Conservation (phyloP, 1,140 invertebrate species). For the Grapholita molesta region DNA sequence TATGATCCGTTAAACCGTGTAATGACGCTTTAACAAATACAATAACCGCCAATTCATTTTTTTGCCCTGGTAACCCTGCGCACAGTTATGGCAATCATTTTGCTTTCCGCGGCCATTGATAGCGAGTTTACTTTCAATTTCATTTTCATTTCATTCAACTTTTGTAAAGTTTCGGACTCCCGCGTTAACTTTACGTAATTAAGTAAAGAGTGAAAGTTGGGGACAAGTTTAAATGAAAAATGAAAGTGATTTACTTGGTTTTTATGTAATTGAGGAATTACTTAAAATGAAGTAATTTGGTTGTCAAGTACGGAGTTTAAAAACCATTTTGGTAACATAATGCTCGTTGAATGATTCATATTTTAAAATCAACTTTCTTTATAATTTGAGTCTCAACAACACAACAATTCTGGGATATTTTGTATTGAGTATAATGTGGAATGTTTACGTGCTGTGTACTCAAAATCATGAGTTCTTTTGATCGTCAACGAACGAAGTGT, state of each 20-base stretch:
- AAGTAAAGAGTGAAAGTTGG: slow-evolving; percentile 8
- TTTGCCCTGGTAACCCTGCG: neutral
- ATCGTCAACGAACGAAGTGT: no score
- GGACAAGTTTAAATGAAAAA: neutral
- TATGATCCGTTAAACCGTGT: neutral
- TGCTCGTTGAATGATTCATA: neutral
- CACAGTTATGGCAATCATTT: slow-evolving; percentile 14
- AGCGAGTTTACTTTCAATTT: slow-evolving; percentile 31
- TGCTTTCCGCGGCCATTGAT: slow-evolving; percentile 8
- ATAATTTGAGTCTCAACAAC: no score
- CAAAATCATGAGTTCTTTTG: no score
- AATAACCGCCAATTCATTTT: neutral
- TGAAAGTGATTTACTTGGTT: neutral
- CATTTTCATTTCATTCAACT: slow-evolving; percentile 27
- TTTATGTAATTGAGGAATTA: neutral
- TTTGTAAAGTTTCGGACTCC: neutral
- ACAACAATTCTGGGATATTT: no score
- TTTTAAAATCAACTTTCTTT: no score
- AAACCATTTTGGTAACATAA: neutral
- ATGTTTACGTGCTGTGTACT: no score
- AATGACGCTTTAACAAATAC: neutral
- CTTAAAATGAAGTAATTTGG: neutral
- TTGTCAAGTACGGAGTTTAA: neutral
- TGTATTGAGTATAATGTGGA: no score
- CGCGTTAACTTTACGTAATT: slow-evolving; percentile 9